Conservation (phyloP, 2,888 invertebrate species). For the Sepiola atlantica region DNA sequence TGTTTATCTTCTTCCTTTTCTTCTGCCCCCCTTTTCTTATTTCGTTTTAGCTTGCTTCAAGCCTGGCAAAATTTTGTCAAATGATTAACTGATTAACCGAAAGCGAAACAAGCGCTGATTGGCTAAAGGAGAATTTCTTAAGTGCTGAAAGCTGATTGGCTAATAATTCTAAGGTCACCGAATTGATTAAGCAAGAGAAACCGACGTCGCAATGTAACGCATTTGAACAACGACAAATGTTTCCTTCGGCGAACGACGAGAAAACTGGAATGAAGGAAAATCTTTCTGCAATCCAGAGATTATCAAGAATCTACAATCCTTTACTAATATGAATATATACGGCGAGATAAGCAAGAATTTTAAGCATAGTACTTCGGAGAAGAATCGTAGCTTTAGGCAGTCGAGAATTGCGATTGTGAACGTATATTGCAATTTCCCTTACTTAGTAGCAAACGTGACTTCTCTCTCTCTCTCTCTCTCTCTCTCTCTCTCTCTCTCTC, state of each 20-base stretch:
- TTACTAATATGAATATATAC: background rate
- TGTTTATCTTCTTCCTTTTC: background rate
- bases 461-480: too few relatives aligned
- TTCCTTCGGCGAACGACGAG: background rate
- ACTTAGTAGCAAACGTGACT: too few relatives aligned
- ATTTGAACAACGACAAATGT: background rate
- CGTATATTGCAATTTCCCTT: too few relatives aligned
- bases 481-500: too few relatives aligned
- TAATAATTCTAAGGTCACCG: background rate
- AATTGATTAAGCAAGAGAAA: background rate
- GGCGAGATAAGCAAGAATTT: background rate
- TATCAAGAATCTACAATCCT: background rate
- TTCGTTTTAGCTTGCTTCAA: background rate
- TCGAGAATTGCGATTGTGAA: too few relatives aligned
- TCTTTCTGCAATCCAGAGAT: background rate
- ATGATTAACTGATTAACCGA: background rate
- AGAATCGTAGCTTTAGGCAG: too few relatives aligned
- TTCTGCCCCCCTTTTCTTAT: background rate
- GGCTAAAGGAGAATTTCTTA: background rate
- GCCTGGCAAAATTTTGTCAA: too few relatives aligned
- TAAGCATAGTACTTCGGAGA: too few relatives aligned
- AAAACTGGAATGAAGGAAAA: background rate
- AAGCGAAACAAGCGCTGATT: background rate
- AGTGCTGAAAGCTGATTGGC: background rate
- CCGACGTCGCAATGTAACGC: background rate